A percentile compares a stretch with the other conserved stretches of the same genome.
Evolutionary conservation across 2,113 vertebrate genomes (phyloP).

Genomic region (Genyomyrus donnyi): DNA sequence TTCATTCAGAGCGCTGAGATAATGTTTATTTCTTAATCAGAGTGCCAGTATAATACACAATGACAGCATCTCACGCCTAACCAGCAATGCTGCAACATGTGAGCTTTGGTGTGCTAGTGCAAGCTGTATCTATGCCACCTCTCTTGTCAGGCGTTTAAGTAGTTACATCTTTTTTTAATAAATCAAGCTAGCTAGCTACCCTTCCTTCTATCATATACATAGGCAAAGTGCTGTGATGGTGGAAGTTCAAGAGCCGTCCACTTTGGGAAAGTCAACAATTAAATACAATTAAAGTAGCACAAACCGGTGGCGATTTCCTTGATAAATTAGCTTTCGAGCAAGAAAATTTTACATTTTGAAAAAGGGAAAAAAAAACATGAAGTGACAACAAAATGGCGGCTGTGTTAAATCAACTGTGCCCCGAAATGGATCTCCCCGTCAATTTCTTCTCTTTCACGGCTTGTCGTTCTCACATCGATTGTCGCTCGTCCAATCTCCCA

Average conservation of each 20-base stretch:
- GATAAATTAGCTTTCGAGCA: neutral
- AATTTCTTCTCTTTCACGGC: conserved; percentile 35
- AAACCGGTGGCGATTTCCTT: conserved; percentile 6
- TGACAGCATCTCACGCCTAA: neutral
- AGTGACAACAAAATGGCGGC: conserved; percentile 22
- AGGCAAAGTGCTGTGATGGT: conserved; percentile 7
- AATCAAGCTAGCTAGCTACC: conserved; percentile 47
- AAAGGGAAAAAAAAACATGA: conserved; percentile 30
- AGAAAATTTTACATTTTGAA: conserved; percentile 27
- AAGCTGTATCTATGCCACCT: neutral
- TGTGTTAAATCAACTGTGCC: conserved; percentile 17
- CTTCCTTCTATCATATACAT: conserved; percentile 23
- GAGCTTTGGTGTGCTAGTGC: neutral
- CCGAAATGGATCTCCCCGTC: conserved; percentile 20
- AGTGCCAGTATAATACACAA: conserved; percentile 15
- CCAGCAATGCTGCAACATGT: neutral
- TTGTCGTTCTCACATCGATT: conserved; percentile 31
- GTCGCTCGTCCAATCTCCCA: conserved; percentile 41
- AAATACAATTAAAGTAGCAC: conserved; percentile 12
- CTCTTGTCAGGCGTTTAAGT: neutral
- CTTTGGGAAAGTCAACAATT: neutral
- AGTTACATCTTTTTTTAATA: neutral
- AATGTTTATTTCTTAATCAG: conserved; percentile 32
- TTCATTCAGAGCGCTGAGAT: conserved; percentile 2
- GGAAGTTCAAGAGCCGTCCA: neutral